Base-by-base conservation (phyloP, 2,797 vertebrate genomes). In the Hippocampus kuda region DNA sequence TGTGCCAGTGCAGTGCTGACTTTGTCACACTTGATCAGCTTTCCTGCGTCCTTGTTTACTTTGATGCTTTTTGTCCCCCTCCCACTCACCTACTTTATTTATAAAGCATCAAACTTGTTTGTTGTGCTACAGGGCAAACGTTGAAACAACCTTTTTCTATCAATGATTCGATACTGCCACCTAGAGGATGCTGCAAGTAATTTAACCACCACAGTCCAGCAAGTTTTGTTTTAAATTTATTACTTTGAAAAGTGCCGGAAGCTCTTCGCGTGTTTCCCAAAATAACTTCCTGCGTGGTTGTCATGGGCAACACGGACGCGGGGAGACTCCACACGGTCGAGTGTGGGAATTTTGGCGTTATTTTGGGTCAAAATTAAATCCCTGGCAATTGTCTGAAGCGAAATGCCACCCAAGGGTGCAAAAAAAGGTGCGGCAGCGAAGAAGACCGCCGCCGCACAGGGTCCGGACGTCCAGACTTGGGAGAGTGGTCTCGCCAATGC, bases 381-480 rank as follows among this genome's bases (percentile, higher is more conserved):
- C 24, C n/a, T 57, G n/a, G 53, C 53, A n/a, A 24, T 22, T n/a
- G 5, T 26, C 6, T 15, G 0, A 48, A 26, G 0, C 63, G 13
- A 72, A 75, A 90, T 91, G 88, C 65, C 87, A 0, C 81, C 79
- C 16, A 89, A 89, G 66, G 59, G 66, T 26, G 70, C 67, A 20
- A 88, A 80, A 71, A 85, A 71, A 48, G 60, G 57, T 15, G 66
- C 59, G 9, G 59, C 83, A 8, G 76, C 48, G 5, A 85, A 77
- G 61, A 84, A 79, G 18, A 2, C 77, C 16, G 68, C 1, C 15
- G 51, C 63, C 3, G 15, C 74, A 8, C 73, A 53, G 71, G 51
- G 65, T 1, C 48, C 68, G 22, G 70, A 1, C 7, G 68, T 73
- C 71, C 86, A 77, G 65, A 79, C 49, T 68, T 88, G 88, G 86